Base-by-base conservation (phyloP, 2,113 vertebrate genomes). In the Festucalex cinctus region DNA sequence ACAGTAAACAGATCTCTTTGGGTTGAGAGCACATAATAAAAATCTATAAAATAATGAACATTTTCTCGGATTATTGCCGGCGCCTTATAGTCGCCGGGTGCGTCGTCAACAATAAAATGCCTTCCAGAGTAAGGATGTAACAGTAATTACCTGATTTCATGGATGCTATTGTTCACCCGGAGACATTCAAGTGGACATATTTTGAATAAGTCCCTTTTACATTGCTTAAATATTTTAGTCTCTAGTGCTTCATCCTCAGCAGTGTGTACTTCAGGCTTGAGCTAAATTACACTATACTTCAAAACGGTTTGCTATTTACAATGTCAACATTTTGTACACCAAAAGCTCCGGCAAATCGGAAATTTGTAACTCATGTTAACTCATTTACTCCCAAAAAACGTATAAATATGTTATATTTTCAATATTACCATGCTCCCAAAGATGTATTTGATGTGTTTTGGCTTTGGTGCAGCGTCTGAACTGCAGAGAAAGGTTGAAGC, bases 1-100 rank as follows among this genome's bases (percentile, higher is more conserved):
- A n/a, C 19, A 51, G 20, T 51, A n/a, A 54, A 26, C 22, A 14
- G 51, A 26, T 54, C 22, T 54, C 22, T 54, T 26, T 54, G 22
- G 22, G 51, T 4, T 12, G 51, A 26, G 51, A 9, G 10, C 2
- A 26, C n/a, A 24, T 22, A 26, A 54, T 54, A 26, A 54, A n/a
- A 54, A 54, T 54, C 51, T 54, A 54, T 24, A 54, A 54, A 54
- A 54, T 26, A 54, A 54, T 54, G 13, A 54, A 54, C 51, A 54
- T 26, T 54, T 54, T 12, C 10, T 2, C 5, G 51, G 51, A 54
- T 26, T 54, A 54, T 54, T 24, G 51, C 51, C 3, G 0, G n/a
- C 51, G 22, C 24, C 22, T 54, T 54, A 26, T 54, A 5, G 51
- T 54, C 51, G n/a, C 22, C 51, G 3, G 5, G 22, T 24, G 51